Percentiles rank a stretch among this genome's conserved stretches.
These are phyloP conservation scores for Pediacus dermestoides DNA, from an alignment of 2,888 invertebrate species.

Conservation along the genomic window DNA sequence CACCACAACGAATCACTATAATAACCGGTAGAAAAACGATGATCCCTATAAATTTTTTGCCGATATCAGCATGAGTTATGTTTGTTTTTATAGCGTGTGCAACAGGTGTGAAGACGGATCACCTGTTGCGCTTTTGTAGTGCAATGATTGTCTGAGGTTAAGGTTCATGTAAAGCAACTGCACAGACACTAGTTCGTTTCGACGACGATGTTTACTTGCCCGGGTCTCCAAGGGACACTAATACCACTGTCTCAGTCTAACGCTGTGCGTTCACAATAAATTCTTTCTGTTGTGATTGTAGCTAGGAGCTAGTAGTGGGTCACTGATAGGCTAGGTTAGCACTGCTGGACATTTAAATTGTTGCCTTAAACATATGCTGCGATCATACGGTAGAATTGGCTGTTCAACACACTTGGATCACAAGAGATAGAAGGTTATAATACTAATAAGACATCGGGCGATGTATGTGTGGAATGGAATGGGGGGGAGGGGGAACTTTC, in stretches of 20 bases:
- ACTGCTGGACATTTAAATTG: constrained; percentile 24
- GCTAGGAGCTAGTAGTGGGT: constrained; percentile 38
- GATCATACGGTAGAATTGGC: constrained; percentile 15
- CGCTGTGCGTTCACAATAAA: constrained; percentile 31
- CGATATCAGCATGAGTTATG: too few relatives aligned
- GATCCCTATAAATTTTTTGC: too few relatives aligned
- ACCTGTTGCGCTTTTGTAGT: too few relatives aligned
- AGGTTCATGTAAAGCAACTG: constrained; percentile 27
- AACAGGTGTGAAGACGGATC: too few relatives aligned
- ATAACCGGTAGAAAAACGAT: too few relatives aligned
- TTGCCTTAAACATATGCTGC: constrained; percentile 12
- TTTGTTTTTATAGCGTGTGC: too few relatives aligned
- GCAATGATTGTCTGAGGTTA: constrained; percentile 31
- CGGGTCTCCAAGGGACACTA: constrained; percentile 29
- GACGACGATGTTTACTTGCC: constrained; percentile 9
- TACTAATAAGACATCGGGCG: constrained; percentile 25
- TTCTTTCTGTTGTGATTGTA: constrained; percentile 32
- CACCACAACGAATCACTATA: too few relatives aligned
- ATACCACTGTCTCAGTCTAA: constrained; percentile 33
- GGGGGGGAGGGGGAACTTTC: constrained; percentile 39
- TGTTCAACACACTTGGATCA: constrained; percentile 35
- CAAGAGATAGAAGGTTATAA: constrained; percentile 41
- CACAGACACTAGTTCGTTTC: too few relatives aligned
- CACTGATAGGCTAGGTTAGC: constrained; percentile 39
- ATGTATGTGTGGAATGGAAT: constrained; percentile 15